Conservation (phyloP, 2,113 vertebrate genomes). For the Hipposideros armiger region DNA sequence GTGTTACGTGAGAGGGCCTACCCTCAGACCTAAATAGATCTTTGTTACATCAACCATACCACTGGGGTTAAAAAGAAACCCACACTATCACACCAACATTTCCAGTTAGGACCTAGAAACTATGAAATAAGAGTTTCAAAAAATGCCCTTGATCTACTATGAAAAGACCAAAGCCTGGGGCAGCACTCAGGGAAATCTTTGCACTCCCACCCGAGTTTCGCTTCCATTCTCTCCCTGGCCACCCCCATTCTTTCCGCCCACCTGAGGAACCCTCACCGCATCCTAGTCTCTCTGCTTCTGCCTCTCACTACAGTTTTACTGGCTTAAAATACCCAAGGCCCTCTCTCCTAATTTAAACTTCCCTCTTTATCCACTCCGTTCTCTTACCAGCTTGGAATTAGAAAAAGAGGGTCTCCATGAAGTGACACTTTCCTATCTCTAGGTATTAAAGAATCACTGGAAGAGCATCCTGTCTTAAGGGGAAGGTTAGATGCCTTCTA, state of each 20-base stretch:
- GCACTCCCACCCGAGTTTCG: neutral
- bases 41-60: slow-evolving; percentile 45
- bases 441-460: neutral
- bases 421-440: neutral
- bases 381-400: neutral
- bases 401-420: neutral
- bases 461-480: neutral
- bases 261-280: neutral
- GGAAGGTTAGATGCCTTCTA: neutral
- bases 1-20: neutral
- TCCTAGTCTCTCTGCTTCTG: neutral
- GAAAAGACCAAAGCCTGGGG: neutral
- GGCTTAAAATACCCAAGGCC: neutral
- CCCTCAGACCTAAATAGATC: slow-evolving; percentile 41
- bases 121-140: slow-evolving; percentile 3
- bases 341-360: neutral
- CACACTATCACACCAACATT: slow-evolving; percentile 54
- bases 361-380: neutral
- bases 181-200: neutral
- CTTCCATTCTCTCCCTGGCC: neutral
- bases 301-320: neutral
- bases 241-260: neutral
- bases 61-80: slow-evolving; percentile 43
- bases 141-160: neutral
- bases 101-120: slow-evolving; percentile 51